These are phyloP conservation scores for Uromys caudimaculatus DNA, from an alignment of 2,797 vertebrate genomes.

Conservation along the genomic window DNA sequence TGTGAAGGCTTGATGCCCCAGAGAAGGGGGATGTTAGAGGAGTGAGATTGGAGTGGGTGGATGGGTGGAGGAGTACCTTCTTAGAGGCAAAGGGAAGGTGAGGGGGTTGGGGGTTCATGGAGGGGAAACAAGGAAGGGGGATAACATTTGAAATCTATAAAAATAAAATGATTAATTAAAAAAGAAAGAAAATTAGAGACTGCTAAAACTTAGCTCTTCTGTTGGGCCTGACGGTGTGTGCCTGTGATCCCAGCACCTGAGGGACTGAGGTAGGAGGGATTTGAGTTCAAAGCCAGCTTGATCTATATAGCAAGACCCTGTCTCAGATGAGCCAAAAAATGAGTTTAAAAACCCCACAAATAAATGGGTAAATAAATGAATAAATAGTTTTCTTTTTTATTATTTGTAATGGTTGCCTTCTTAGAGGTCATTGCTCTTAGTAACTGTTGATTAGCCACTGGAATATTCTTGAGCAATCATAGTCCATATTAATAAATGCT, in stretches of 20 bases:
- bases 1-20: neutral
- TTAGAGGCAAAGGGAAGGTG: neutral
- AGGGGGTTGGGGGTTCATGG: neutral
- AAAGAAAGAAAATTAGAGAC: slow-evolving; percentile 5
- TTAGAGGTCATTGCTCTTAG: neutral
- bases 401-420: neutral
- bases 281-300: neutral
- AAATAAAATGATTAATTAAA: neutral
- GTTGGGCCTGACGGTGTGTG: neutral
- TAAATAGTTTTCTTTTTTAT: neutral
- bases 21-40: neutral
- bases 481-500: slow-evolving; percentile 19
- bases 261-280: neutral
- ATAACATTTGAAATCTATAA: neutral
- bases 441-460: neutral
- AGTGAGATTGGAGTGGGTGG: neutral
- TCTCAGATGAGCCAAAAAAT: neutral
- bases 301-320: neutral
- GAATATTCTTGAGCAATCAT: neutral
- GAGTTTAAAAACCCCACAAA: neutral
- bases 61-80: neutral
- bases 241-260: neutral
- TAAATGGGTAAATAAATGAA: neutral
- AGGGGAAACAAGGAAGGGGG: neutral
- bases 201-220: slow-evolving; percentile 8